Base-by-base conservation (phyloP, 2,888 invertebrate species). In the Rhogogaster chlorosoma region DNA sequence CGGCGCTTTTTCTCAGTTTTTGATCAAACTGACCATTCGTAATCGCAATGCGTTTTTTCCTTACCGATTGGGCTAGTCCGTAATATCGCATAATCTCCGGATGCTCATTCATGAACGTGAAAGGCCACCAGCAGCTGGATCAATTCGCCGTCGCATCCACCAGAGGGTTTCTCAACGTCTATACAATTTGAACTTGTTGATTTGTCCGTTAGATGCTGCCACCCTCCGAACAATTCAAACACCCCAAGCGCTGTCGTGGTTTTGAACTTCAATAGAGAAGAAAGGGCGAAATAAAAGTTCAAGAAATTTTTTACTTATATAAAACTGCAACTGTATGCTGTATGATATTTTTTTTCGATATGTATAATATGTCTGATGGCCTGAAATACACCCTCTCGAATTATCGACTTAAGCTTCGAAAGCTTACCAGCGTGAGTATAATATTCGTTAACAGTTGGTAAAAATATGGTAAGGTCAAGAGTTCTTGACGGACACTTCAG, bases 401-500 rank as follows among this genome's bases (percentile, higher is more conserved):
- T 61, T 26, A 10, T 61, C 9, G 3, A 61, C 61, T 22, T 10
- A 61, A n/a, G 10, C 10, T 22, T 2, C 26, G 0, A 61, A 22
- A 61, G 10, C 26, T 26, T 61, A 61, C 61, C 18, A 2, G 6
- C 18, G 49, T 49, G 1, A 18, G n/a, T 18, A 42, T 42, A 49
- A 4, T n/a, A n/a, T 53, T 53, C 53, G 53, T 53, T 53, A 53
- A 53, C 53, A n/a, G n/a, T 53, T 53, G 53, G 6, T 53, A n/a
- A 53, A 53, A 53, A 53, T 61, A 61, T 61, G 12, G 70, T 18
- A 29, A 36, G 70, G 70, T 70, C 70, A 70, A 70, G 36, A 70
- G 70, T 15, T n/a, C 70, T 70, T 36, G 70, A 70, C n/a, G 70
- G 70, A 70, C 36, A 70, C 70, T 70, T 32, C 26, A 61, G 26